Percentiles rank a stretch among this genome's conserved stretches.
Evolutionary conservation across 1,140 invertebrate genomes (phyloP).

Genomic region (Cryptotermes secundus): DNA sequence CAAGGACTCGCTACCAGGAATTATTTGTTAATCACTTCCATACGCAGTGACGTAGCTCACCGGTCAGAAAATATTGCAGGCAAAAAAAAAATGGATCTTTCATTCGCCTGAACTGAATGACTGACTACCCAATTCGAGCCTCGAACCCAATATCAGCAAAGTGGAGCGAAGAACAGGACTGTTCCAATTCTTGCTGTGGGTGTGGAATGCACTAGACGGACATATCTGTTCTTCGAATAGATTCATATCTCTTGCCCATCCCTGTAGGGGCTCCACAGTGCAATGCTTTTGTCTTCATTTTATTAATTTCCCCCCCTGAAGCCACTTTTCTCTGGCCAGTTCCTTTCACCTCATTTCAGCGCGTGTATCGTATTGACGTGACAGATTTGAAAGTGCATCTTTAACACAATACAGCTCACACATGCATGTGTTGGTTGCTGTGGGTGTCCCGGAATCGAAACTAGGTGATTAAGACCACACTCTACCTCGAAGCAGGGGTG

Average conservation of each 20-base stretch:
- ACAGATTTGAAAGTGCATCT: slow-evolving; percentile 14
- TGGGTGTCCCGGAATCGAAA: neutral
- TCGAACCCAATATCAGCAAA: neutral
- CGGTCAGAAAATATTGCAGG: too few relatives aligned
- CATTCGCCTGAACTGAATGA: neutral
- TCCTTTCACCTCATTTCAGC: neutral
- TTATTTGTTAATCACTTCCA: too few relatives aligned
- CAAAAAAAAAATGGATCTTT: too few relatives aligned
- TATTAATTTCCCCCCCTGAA: slow-evolving; percentile 8
- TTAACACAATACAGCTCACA: neutral
- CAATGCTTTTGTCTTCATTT: neutral
- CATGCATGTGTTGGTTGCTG: neutral
- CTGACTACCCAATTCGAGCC: neutral
- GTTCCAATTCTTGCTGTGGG: neutral
- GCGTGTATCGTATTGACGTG: neutral
- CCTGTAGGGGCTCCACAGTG: neutral
- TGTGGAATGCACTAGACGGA: neutral
- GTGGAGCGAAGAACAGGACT: neutral
- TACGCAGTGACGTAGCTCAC: too few relatives aligned
- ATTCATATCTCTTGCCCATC: slow-evolving; percentile 15
- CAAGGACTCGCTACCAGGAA: too few relatives aligned
- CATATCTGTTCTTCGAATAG: neutral
- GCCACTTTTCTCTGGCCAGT: neutral
- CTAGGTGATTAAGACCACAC: neutral
- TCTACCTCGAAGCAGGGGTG: neutral